Base-by-base conservation (phyloP, 2,113 vertebrate genomes). In the Anoplopoma fimbria region DNA sequence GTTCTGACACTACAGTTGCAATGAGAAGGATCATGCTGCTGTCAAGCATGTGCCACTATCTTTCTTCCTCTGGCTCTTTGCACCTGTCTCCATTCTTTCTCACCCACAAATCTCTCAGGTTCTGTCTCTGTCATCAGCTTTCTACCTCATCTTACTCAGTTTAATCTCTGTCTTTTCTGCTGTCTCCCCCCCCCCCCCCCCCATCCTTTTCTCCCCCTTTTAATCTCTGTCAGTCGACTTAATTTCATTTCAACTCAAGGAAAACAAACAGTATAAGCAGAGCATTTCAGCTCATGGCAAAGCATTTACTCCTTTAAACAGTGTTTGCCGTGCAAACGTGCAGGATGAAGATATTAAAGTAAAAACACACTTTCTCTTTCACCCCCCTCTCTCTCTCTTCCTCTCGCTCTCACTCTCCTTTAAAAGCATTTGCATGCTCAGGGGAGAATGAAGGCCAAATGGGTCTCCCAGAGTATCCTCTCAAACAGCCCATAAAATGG, bases 401-500 rank as follows among this genome's bases (percentile, higher is more conserved):
- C 10, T 55, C n/a, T 55, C 4, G 9, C 27, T 65, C 74, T 51
- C 64, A n/a, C 12, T 75, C 84, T 72, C 42, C 71, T 81, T 79
- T 88, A 89, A 92, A 88, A 88, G 85, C 86, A 72, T 92, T 81
- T 87, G 67, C 65, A 81, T 69, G 76, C 88, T 89, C 88, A 67
- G 49, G 90, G 84, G 88, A 85, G 58, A 65, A 60, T 82, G 67
- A 75, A 83, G 63, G 65, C 84, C 87, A 86, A 91, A 91, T 86
- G 77, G 79, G 58, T 85, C 71, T 81, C 82, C 77, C 58, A 78
- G 74, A 84, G 79, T 53, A 83, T 79, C 76, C 70, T 86, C 70
- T 87, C 82, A 75, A 71, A 79, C 42, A 61, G 67, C 40, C 78
- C 65, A 79, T 86, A 77, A 84, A 88, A 87, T 31, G 2, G 25